Evolutionary conservation across 2,113 vertebrate species (phyloP).

Genomic region (Turnix velox): DNA sequence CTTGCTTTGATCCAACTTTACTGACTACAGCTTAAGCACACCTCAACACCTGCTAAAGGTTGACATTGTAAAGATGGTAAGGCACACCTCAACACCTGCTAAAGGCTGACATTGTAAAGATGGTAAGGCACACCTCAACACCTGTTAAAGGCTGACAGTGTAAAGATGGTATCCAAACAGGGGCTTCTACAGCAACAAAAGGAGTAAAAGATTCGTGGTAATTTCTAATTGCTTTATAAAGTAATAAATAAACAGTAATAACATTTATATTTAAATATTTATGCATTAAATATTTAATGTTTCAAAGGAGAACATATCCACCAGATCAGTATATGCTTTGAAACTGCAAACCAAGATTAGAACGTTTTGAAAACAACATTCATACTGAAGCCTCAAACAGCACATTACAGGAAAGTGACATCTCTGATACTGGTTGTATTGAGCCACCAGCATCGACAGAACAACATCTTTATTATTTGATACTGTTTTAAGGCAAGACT

Average conservation of each 20-base stretch:
- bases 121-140: not conserved
- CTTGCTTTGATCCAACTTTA: not conserved
- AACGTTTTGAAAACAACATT: not conserved
- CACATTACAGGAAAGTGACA: not conserved
- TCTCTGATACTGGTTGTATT: not conserved
- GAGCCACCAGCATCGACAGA: not conserved
- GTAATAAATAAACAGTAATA: not conserved
- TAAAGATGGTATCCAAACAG: not conserved
- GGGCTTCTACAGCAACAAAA: not conserved
- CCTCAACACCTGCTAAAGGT: not conserved
- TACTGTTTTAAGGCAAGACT: not conserved
- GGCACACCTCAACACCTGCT: not conserved
- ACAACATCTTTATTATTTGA: not conserved
- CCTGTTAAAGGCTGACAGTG: not conserved
- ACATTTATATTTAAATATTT: not conserved
- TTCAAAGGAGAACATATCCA: not conserved
- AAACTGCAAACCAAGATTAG: not conserved
- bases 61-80: too few species aligned
- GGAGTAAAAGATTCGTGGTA: not conserved
- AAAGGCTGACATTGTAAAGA: too few species aligned
- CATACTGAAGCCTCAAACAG: not conserved
- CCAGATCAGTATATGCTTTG: not conserved
- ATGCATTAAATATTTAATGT: not conserved
- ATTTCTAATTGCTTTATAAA: not conserved
- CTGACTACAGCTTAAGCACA: not conserved